Evolutionary conservation across 1,140 invertebrate genomes (phyloP), one percentile per base, ranked within the genome.

Genomic region (Ceratoteleas bidentatus): DNA sequence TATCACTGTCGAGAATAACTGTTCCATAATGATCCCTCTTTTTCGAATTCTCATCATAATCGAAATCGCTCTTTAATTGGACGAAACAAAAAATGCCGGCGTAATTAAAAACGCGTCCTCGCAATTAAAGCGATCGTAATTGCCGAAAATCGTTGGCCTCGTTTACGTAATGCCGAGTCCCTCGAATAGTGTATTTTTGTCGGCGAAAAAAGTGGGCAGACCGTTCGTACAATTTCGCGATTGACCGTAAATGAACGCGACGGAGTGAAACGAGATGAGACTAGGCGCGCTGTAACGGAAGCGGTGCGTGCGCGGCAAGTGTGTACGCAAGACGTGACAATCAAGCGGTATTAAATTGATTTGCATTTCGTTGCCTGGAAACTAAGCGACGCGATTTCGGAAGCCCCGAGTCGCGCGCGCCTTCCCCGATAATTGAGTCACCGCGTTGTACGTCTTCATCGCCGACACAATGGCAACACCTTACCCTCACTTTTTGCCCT

Each of bases 291-390:
- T 64, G 52, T 64, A 43, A 64, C 24, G 32, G 58, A 40, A 65
- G 57, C 16, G 24, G 53, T 74, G 38, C 47, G 34, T 47, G 13
- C 36, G 36, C 36, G 36, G 6, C 36, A n/a, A 52, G 43, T 60
- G 52, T 57, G 61, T 69, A 69, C 53, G 68, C 57, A 76, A 68
- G 64, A 73, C 54, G 61, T 56, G 74, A 77, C 74, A 82, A 82
- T 82, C 62, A 74, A 82, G 38, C 57, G 52, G 73, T 52, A 64
- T 76, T 62, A 83, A 83, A 83, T 83, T 83, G 80, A 83, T 83
- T 83, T 83, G 70, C 80, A 83, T 83, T 83, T 78, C 47, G 80
- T 83, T 78, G 80, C 65, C 74, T 78, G 60, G 69, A 70, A 68
- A 82, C 74, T 73, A 73, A 82, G 80, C 64, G 73, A 57, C 77